A percentile compares a stretch with the other conserved stretches of the same genome.
phyloP scores from a whole-genome alignment of 2,888 invertebrate genomes.

The Eristalis tenax region DNA sequence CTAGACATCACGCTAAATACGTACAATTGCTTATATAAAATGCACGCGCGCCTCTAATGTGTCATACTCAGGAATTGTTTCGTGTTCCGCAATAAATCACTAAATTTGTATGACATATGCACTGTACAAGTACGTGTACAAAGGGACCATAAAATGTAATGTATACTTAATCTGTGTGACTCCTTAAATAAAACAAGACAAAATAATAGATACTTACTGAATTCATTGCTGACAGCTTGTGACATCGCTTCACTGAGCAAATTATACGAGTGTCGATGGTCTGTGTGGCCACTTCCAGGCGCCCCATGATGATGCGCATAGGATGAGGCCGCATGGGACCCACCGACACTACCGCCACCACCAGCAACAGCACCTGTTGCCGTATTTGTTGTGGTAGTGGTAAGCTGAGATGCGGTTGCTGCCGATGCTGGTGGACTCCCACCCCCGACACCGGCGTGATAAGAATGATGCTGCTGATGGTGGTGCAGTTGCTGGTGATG shows the following conservation, averaged over 20 bases:
- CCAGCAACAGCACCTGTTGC: conserved; percentile 53
- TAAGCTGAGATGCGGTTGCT: conserved; percentile 40
- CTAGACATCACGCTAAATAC: not conserved
- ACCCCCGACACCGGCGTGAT: not conserved
- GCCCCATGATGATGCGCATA: conserved; percentile 73
- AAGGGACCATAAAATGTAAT: not conserved
- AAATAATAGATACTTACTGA: conserved; percentile 81
- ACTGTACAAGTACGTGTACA: not conserved
- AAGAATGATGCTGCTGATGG: conserved; percentile 59
- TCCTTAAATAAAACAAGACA: not conserved
- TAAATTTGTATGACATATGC: not conserved
- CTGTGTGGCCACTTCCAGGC: conserved; percentile 75
- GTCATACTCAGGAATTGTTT: conserved; percentile 12
- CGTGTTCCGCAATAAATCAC: not conserved
- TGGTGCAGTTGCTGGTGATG: conserved; percentile 74
- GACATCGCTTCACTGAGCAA: conserved; percentile 84
- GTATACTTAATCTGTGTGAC: not conserved
- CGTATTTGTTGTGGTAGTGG: conserved; percentile 45
- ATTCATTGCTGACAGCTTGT: conserved; percentile 84
- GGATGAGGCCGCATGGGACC: conserved; percentile 67
- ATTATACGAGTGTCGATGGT: conserved; percentile 81
- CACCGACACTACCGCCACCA: conserved; percentile 66
- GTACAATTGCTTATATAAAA: not conserved
- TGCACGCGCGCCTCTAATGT: conserved; percentile 24
- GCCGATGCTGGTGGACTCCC: not conserved